Conservation (phyloP, 2,888 invertebrate species). For the Hemaris fuciformis region DNA sequence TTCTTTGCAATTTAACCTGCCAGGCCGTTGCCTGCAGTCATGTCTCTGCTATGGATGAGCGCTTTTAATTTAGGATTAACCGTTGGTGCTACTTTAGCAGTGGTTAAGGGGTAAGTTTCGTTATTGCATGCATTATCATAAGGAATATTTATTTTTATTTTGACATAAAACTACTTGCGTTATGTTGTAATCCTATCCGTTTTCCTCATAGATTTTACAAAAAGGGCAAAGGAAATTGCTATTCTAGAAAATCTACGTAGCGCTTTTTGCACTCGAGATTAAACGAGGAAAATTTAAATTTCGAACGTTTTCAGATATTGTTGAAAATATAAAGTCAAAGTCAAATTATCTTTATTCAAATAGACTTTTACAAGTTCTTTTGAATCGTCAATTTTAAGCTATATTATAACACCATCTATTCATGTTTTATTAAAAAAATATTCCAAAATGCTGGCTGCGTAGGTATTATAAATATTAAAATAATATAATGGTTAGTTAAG, state of each 20-base stretch:
- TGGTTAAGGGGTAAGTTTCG: constrained; percentile 80
- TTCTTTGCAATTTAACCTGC: constrained; percentile 25
- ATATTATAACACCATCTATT: too few relatives aligned
- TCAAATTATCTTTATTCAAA: too few relatives aligned
- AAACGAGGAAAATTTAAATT: not conserved
- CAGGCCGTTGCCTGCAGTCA: constrained; percentile 45
- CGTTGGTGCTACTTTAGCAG: constrained; percentile 82
- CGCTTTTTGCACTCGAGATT: not conserved
- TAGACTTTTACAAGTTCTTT: too few relatives aligned
- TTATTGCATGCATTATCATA: not conserved
- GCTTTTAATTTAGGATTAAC: constrained; percentile 83
- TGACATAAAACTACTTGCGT: too few relatives aligned
- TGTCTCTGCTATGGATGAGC: constrained; percentile 85
- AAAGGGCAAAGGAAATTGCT: not conserved
- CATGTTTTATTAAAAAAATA: not conserved
- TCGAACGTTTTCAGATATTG: not conserved
- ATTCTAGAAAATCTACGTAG: not conserved
- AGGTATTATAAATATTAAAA: not conserved
- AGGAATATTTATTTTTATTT: too few relatives aligned
- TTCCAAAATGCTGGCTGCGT: not conserved
- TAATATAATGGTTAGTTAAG: not conserved
- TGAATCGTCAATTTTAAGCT: too few relatives aligned
- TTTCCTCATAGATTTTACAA: not conserved
- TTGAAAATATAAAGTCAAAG: not conserved
- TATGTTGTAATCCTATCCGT: not conserved